Percentiles rank a stretch among this genome's conserved stretches.
Evolutionary conservation across 2,113 vertebrate species (phyloP).

Genomic region (Artemisiospiza belli): DNA sequence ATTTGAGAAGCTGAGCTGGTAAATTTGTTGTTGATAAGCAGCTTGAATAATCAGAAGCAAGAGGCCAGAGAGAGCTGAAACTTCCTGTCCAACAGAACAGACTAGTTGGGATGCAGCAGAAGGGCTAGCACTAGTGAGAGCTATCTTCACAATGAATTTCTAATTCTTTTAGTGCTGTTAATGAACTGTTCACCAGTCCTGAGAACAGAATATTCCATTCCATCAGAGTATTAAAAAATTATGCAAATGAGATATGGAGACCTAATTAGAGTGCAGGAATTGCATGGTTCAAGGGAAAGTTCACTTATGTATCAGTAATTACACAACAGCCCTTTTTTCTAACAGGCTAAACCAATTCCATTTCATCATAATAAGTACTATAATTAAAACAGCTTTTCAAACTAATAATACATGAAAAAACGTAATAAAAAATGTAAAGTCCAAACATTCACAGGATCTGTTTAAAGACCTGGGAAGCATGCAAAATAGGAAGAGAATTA

Average conservation of each 20-base stretch:
- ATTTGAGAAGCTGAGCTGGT: background rate
- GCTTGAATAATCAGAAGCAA: background rate
- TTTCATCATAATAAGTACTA: constrained; percentile 35
- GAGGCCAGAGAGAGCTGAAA: background rate
- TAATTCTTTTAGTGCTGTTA: background rate
- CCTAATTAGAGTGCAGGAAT: constrained; percentile 23
- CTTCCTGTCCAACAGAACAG: background rate
- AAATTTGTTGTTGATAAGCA: background rate
- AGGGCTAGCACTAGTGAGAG: background rate
- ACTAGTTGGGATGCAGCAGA: background rate
- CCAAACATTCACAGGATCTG: background rate
- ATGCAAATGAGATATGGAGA: constrained; percentile 22
- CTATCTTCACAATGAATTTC: background rate
- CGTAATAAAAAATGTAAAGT: constrained; percentile 8
- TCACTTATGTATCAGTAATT: constrained; percentile 35
- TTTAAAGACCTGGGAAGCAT: background rate
- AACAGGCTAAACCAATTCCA: constrained; percentile 23
- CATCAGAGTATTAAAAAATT: constrained; percentile 2
- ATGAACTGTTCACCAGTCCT: background rate
- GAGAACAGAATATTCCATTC: constrained; percentile 9
- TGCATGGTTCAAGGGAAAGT: constrained; percentile 30
- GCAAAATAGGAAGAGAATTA: background rate
- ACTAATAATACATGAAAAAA: constrained; percentile 7
- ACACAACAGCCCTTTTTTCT: background rate
- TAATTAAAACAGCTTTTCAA: constrained; percentile 56